These are phyloP conservation scores for Drosophila bunnanda DNA, from an alignment of 2,888 invertebrate species.

Conservation along the genomic window DNA sequence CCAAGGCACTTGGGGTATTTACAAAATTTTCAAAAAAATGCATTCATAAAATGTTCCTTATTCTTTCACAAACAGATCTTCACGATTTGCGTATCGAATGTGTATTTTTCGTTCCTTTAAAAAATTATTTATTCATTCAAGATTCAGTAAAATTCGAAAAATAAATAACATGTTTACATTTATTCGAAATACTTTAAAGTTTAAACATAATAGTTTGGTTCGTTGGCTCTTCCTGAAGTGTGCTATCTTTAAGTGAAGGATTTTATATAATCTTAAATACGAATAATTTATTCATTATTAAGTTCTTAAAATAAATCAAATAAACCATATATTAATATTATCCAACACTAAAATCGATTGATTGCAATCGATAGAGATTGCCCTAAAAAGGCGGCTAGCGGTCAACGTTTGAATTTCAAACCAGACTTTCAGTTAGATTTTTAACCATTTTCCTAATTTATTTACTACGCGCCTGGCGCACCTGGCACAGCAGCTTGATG, in stretches of 20 bases:
- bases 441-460: neutral
- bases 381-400: neutral
- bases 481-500: constrained; percentile 65
- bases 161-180: constrained; percentile 1
- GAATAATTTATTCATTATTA: neutral
- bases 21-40: neutral
- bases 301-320: neutral
- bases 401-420: constrained; percentile 2
- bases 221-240: neutral
- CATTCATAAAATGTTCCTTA: constrained; percentile 8
- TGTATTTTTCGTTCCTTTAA: constrained; percentile 9
- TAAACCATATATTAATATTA: neutral
- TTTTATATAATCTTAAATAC: neutral
- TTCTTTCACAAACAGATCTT: neutral
- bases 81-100: neutral
- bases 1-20: neutral
- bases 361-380: constrained; percentile 18
- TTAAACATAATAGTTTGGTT: neutral
- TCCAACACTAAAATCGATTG: constrained; percentile 5
- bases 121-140: neutral
- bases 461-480: constrained; percentile 53
- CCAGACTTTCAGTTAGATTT: neutral
- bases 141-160: neutral
- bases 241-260: neutral
- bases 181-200: neutral